phyloP scores from a whole-genome alignment of 2,888 invertebrate species.

The Drosophila prolongata region DNA sequence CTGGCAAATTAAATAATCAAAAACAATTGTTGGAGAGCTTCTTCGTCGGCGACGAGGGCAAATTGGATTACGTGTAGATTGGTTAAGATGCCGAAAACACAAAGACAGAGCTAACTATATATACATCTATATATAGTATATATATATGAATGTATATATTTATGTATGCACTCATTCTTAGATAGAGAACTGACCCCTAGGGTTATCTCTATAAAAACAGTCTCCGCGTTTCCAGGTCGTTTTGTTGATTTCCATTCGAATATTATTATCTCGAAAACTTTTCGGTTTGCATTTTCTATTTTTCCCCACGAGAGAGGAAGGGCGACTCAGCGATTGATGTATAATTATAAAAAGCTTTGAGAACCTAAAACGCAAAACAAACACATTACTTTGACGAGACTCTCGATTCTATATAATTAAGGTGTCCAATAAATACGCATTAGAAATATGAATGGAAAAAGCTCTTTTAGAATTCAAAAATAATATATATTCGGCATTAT shows the following conservation, averaged over 20 bases:
- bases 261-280: slow-evolving; percentile 19
- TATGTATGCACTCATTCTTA: neutral
- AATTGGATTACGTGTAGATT: slow-evolving; percentile 73
- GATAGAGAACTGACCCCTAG: slow-evolving; percentile 22
- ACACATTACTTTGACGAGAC: neutral
- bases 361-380: slow-evolving; percentile 17
- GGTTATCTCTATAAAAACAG: slow-evolving; percentile 22
- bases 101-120: neutral
- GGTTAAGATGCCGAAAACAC: slow-evolving; percentile 43
- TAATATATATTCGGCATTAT: no score
- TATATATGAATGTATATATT: neutral
- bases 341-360: slow-evolving; percentile 29
- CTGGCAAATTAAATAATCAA: slow-evolving; percentile 67
- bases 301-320: neutral
- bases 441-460: slow-evolving; percentile 6
- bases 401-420: slow-evolving; percentile 6
- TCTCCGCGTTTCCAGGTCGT: slow-evolving; percentile 27
- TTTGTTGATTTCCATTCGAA: slow-evolving; percentile 1
- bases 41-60: slow-evolving; percentile 14
- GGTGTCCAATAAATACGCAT: slow-evolving; percentile 2
- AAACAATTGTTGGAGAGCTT: slow-evolving; percentile 57
- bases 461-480: neutral
- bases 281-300: neutral
- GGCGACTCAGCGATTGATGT: neutral
- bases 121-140: neutral